Evolutionary conservation across 2,113 vertebrate species (phyloP), one percentile per base, ranked within the genome.

Genomic region (Scalopus aquaticus): DNA sequence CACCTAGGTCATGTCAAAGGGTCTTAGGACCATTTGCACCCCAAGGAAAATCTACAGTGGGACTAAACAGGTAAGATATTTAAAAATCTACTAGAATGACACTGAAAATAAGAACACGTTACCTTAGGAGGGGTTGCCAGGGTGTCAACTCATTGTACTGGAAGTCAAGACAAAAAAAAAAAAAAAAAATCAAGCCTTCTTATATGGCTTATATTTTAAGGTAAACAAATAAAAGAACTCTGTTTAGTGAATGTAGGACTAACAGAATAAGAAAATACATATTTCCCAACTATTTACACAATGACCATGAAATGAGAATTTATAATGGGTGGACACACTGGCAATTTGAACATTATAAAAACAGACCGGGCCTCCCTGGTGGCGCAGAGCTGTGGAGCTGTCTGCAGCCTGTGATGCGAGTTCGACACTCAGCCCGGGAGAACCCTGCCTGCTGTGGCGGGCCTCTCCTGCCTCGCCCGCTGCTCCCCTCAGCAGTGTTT

Each of bases 21-120:
- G 65, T 28, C 54, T 11, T 5, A 37, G 19, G 0, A 62, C 2
- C 37, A 35, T 15, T 15, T 32, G 35, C 69, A 4, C 69, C 42
- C 8, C 15, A 32, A 69, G 77, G 32, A n/a, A 58, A 56, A 72
- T 58, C 17, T 37, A 60, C 17, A 35, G 10, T 17, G 49, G 20
- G 58, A 37, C 46, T 46, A 70, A 91, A 79, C 24, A 86, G 49
- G n/a, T 44, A 58, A 73, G 17, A 42, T 62, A 84, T 37, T 93
- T 76, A 49, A 88, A n/a, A 94, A 90, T 11, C 46, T 42, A 81
- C 32, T 17, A 37, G 56, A 83, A 62, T 44, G 49, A 81, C 49
- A 79, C 30, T 44, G 30, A 78, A 88, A 92, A 96, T 56, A 62
- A 92, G 96, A 85, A 82, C 28, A 82, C 19, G n/a, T 28, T 67